Base-by-base conservation (phyloP, 2,797 vertebrate genomes). In the Malacoraja senta region DNA sequence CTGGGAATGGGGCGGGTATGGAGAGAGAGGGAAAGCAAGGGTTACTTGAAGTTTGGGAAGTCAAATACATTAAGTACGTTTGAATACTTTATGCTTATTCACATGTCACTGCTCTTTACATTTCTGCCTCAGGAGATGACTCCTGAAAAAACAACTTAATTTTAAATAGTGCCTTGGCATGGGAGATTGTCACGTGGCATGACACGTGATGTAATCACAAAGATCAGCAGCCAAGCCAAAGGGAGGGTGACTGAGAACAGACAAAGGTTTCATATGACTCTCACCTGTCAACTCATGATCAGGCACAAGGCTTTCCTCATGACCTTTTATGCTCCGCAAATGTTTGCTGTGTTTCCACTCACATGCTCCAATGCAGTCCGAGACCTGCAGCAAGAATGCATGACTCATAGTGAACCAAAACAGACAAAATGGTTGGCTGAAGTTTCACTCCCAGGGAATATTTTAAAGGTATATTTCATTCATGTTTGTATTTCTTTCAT, bases 221-320 rank as follows among this genome's bases (percentile, higher is more conserved):
- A 86, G 15, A 65, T 86, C 15, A n/a, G 83, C 58, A 86, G 44
- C 29, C 29, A 86, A 17, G 61, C 13, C 61, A 63, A 86, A 65
- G 83, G 83, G 32, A 32, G 29, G 2, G 13, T 6, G 29, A n/a
- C 83, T 29, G 63, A 86, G 63, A 86, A 58, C 26, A 6, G 26
- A 29, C 53, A 84, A 13, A 61, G 81, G 61, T 0, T 86, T 65
- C 32, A 63, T 9, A 86, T 32, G 15, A 32, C 19, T 29, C 83
- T 86, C 44, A 53, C 44, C 44, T 86, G 61, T 61, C 58, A 86
- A 32, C 61, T 86, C 83, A 86, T 65, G 61, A 86, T 86, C 58
- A 63, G 58, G 26, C 83, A 65, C 61, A 61, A 65, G 83, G 29
- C 8, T 86, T n/a, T 15, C 61, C 61, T 86, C 29, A 29, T 86